Evolutionary conservation across 2,888 invertebrate genomes (phyloP).

Genomic region (Leptogaster cylindrica): DNA sequence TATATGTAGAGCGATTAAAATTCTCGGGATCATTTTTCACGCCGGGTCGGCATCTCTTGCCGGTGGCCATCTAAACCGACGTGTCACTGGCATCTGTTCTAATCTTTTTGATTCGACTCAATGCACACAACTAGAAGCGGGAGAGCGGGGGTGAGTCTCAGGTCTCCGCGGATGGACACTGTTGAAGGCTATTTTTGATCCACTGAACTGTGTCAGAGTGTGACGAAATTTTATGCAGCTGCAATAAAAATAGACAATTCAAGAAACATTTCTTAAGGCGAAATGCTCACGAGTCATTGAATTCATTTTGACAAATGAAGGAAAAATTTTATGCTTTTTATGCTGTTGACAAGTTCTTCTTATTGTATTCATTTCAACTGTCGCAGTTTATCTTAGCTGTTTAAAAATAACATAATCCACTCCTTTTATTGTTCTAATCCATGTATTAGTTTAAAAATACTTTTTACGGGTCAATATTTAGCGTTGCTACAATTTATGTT

Average conservation of each 20-base stretch:
- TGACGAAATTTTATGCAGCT: slow-evolving; percentile 26
- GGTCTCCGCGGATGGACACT: neutral
- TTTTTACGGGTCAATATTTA: no score
- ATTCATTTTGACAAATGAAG: no score
- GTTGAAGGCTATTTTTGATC: slow-evolving; percentile 21
- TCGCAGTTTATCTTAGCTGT: no score
- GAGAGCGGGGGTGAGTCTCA: neutral
- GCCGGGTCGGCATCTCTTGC: neutral
- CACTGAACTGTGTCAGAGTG: slow-evolving; percentile 20
- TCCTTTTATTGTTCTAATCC: no score
- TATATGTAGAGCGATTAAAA: slow-evolving; percentile 20
- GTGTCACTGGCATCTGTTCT: slow-evolving; percentile 32
- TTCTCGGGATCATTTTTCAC: slow-evolving; percentile 26
- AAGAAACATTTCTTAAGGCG: no score
- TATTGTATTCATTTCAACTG: no score
- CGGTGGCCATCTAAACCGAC: slow-evolving; percentile 26
- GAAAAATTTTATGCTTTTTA: no score
- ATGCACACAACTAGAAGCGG: neutral
- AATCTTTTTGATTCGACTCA: neutral
- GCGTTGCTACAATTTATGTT: no score
- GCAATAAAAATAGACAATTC: slow-evolving; percentile 1
- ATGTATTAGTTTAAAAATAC: no score
- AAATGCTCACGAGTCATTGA: no score
- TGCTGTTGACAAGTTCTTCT: no score
- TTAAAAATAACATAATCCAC: no score